Evolutionary conservation across 2,113 vertebrate species (phyloP).

Genomic region (Potamarius usumacintae): DNA sequence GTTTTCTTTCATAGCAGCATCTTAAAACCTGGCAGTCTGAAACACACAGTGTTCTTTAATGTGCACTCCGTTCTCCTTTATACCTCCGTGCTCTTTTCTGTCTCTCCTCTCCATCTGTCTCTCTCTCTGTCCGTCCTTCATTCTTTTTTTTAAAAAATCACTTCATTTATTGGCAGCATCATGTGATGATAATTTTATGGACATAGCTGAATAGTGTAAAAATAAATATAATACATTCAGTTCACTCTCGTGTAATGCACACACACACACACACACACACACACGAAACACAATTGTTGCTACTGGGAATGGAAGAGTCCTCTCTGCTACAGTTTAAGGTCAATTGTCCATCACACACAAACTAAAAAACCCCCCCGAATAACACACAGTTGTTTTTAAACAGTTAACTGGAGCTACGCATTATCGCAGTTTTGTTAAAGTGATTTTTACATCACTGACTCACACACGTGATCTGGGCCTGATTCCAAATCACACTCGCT

Average conservation of each 20-base stretch:
- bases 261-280: not conserved
- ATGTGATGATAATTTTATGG: not conserved
- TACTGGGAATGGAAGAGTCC: slow-evolving; percentile 11
- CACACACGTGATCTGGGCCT: not conserved
- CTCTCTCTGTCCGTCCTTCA: not conserved
- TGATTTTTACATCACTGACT: not conserved
- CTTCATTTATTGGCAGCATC: not conserved
- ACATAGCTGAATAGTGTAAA: not conserved
- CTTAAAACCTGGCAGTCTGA: slow-evolving; percentile 33
- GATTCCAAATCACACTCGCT: not conserved
- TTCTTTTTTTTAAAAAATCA: not conserved
- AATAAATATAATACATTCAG: not conserved
- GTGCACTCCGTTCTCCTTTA: not conserved
- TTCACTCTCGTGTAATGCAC: not conserved
- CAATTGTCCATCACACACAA: not conserved
- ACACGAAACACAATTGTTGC: slow-evolving; percentile 12
- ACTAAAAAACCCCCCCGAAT: not conserved
- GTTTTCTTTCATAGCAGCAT: slow-evolving; percentile 37
- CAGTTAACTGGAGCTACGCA: not conserved
- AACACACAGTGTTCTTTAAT: slow-evolving; percentile 21
- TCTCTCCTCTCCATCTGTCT: slow-evolving; percentile 24
- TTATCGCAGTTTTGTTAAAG: not conserved
- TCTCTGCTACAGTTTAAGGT: slow-evolving; percentile 31
- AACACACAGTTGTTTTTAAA: not conserved
- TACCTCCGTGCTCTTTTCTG: slow-evolving; percentile 7